Base-by-base conservation (phyloP, 2,888 invertebrate species). In the Polyommatus iphigenia region DNA sequence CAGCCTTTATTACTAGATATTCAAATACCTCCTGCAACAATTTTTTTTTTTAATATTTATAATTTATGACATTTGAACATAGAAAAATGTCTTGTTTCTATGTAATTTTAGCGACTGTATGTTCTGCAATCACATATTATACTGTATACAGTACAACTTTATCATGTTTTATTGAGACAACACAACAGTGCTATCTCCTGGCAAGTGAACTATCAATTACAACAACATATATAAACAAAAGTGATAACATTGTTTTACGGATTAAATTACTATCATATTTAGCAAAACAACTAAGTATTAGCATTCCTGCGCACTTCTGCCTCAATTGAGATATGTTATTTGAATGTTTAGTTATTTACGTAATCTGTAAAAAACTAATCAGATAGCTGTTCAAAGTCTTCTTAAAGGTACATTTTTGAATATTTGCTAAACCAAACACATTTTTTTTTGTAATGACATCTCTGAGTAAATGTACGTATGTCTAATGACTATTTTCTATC, bases 151-250 rank as follows among this genome's bases (percentile, higher is more conserved):
- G 62, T 62, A 62, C 24, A 24, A 62, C 62, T 24, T 62, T 62
- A 62, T 62, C 67, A 41, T 73, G n/a, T 46, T 41, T 73, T 73
- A 73, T 73, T 73, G 46, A n/a, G 24, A 73, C 73, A 41, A 72
- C 24, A 73, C 73, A 41, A 72, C 46, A 73, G 18, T 24, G 73
- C 73, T 73, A 73, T 73, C 73, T 73, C n/a, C 41, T 41, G n/a
- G 36, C 72, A 41, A 72, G 72, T 72, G n/a, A 72, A 72, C 41
- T 73, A 73, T 73, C 46, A 73, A 46, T 73, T 46, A 73, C 20
- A 73, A 73, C 73, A 46, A 32, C 73, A 20, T 73, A 72, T 41
- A 73, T 46, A 73, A 67, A 67, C 41, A 46, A 46, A 46, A 73
- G 73, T 41, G 72, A 46, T 41, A 67, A 67, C 67, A 67, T 67